Evolutionary conservation across 2,797 vertebrate species (phyloP), one percentile per base, ranked within the genome.

Genomic region (Sorex maritimensis): DNA sequence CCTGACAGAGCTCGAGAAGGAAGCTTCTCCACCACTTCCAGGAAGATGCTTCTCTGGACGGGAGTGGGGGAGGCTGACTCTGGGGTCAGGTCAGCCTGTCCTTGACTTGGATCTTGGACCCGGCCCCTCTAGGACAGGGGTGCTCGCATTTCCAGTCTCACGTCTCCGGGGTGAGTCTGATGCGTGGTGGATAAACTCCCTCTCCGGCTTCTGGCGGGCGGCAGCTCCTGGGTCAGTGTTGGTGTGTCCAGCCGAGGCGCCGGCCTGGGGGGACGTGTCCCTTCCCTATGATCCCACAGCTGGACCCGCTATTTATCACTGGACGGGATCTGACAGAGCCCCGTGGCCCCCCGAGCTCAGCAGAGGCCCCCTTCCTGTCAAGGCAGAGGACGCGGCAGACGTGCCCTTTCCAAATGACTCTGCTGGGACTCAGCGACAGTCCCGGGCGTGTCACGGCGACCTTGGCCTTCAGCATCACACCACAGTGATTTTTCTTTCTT

Each of bases 391-490:
- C 63, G 86, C 83, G 58, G 91, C 78, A 95, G 86, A 81, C 17
- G 2, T 85, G 92, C 92, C 92, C 95, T 96, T 97, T 96, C 95
- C 88, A 95, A 91, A 89, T 6, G 65, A 71, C 94, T 84, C 78
- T 72, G 21, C 38, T 49, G 92, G 88, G 87, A 86, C 49, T 81
- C 0, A 0, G 61, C 65, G 81, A 77, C 83, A 34, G 81, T 49
- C 55, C 2, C 65, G 41, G 92, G 71, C 92, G 69, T 65, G 91
- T 93, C 94, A 38, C 6, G 11, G 61, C 84, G 95, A 93, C 95
- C 86, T 86, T 95, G 94, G 72, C 81, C 83, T 86, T 95, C 65
- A 41, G 84, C 77, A 73, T 82, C 78, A 63, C 34, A 52, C 3
- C 1, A 79, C 52, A 38, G 1, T 21, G 38, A 87, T 34, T 86